These are phyloP conservation scores for Crambe crambe DNA, from an alignment of 37 sponge, comb jelly and placozoan species.

Conservation along the genomic window DNA sequence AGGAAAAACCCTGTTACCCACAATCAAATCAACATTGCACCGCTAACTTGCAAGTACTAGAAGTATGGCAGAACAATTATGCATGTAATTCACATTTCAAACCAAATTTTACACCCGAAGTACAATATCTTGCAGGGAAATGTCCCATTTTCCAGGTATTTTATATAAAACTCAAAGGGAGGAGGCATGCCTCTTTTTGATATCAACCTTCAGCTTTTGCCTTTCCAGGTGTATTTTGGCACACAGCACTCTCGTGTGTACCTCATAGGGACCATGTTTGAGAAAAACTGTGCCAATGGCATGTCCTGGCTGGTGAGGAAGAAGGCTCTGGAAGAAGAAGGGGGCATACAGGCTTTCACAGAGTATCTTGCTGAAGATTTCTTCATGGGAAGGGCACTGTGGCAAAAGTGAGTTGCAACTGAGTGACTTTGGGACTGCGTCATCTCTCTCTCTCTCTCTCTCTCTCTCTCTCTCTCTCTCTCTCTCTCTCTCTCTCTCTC, in stretches of 20 bases:
- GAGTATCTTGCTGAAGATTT: slow-evolving; percentile 89
- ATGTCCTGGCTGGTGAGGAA: slow-evolving; percentile 80
- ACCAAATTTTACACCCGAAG: too few relatives aligned
- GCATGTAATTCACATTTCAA: too few relatives aligned
- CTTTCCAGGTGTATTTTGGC: slow-evolving; percentile 90
- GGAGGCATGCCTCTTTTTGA: too few relatives aligned
- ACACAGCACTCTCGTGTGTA: slow-evolving; percentile 79
- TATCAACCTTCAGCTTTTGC: too few relatives aligned
- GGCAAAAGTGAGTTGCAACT: not conserved
- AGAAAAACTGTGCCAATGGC: slow-evolving; percentile 78
- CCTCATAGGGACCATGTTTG: slow-evolving; percentile 39
- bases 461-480: too few relatives aligned
- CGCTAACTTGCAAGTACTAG: too few relatives aligned
- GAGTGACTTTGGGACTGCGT: not conserved
- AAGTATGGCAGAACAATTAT: too few relatives aligned
- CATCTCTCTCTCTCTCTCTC: too few relatives aligned
- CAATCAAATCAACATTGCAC: too few relatives aligned
- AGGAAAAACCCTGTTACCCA: too few relatives aligned
- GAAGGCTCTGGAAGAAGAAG: slow-evolving; percentile 56
- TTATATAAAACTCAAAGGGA: too few relatives aligned
- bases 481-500: too few relatives aligned
- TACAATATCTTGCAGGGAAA: not conserved
- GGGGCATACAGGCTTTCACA: slow-evolving; percentile 61
- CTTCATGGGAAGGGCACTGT: slow-evolving; percentile 37
- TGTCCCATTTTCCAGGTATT: not conserved